A percentile compares a stretch with the other conserved stretches of the same genome.
These are phyloP conservation scores for Drosophila truncata DNA, from an alignment of 1,140 invertebrate genomes.

Conservation along the genomic window DNA sequence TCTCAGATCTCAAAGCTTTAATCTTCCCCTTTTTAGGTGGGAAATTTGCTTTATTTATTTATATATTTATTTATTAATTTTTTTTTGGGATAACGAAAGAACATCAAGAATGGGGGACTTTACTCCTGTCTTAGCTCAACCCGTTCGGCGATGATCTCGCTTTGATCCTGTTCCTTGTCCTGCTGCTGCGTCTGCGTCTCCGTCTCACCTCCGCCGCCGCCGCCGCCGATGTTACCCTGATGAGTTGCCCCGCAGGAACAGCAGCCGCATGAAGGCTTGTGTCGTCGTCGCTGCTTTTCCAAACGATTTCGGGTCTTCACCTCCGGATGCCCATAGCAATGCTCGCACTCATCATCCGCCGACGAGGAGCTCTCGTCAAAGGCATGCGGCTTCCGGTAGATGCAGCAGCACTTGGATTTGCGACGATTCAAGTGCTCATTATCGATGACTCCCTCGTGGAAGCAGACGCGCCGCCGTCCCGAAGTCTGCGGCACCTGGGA, in stretches of 20 bases:
- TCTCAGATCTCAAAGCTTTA: too few relatives aligned
- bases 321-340: slow-evolving; percentile 94
- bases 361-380: slow-evolving; percentile 94
- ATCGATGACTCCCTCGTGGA: slow-evolving; percentile 94
- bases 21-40: not conserved
- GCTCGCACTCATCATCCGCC: slow-evolving; percentile 92
- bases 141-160: not conserved
- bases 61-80: too few relatives aligned
- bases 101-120: not conserved
- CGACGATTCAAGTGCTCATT: slow-evolving; percentile 97
- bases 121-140: not conserved
- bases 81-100: not conserved
- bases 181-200: not conserved
- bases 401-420: slow-evolving; percentile 98
- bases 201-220: too few relatives aligned
- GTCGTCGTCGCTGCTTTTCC: slow-evolving; percentile 28
- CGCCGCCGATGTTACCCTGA: not conserved
- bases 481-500: slow-evolving; percentile 87
- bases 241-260: not conserved
- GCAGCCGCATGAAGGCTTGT: not conserved
- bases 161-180: not conserved
- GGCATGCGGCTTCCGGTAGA: slow-evolving; percentile 92
- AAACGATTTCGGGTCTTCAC: slow-evolving; percentile 86
- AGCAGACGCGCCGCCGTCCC: slow-evolving; percentile 89
- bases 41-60: not conserved